Evolutionary conservation across 23 tunicate species (phyloP), one percentile per base, ranked within the genome.

Genomic region (Botrylloides violaceus): DNA sequence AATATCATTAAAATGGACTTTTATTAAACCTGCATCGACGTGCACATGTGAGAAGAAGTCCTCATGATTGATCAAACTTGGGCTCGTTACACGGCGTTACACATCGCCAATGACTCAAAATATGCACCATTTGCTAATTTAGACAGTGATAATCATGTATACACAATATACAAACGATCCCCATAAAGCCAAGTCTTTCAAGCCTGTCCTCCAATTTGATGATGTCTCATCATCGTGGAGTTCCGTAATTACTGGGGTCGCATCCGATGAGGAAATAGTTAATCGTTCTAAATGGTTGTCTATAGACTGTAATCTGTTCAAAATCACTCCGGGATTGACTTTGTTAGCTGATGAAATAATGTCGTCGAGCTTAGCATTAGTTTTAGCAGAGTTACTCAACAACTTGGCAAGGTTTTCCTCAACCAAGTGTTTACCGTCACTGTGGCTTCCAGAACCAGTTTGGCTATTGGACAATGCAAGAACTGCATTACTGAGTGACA

Each of bases 151-250:
- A 58, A 82, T 50, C 71, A 64, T 55, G 66, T 82, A 82, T 49
- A 82, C 29, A 29, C 78, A 68, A 37, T 53, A 49, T 59, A 82
- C 31, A 23, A 76, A 76, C 15, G 77, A 62, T 20, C 88, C 88
- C 88, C 88, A 82, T 55, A 82, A 9, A 2, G 66, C 62, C 61
- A 75, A 49, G 58, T 75, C 81, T 30, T 59, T 59, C 20, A 71
- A 32, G 3, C 70, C 70, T 25, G 33, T 33, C 32, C 70, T 23
- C 35, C 34, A 63, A 4, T 31, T 63, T 3, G 70, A 34, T 9
- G 70, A 3, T 12, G 70, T 28, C 35, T 12, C 35, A 3, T 29
- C 36, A 63, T 33, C 35, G 35, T 25, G 36, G 26, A 63, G 29
- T 63, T 63, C 70, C 3, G 35, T 31, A 29, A 63, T 63, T 4